Evolutionary conservation across 2,888 invertebrate genomes (phyloP).

Genomic region (Plemyria rubiginata): DNA sequence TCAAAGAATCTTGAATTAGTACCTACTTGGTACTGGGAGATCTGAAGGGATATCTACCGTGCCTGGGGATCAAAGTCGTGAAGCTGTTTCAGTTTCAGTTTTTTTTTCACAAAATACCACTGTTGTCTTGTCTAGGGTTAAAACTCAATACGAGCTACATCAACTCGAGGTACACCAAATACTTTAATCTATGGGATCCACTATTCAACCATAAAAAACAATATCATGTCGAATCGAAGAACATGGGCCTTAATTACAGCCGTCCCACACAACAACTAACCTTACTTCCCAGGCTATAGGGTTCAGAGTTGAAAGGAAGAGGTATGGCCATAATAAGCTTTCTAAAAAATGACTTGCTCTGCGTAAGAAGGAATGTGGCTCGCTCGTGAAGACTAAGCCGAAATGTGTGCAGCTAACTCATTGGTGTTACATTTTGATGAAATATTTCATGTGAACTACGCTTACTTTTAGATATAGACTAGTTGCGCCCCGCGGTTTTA

Average conservation of each 20-base stretch:
- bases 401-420: constrained; percentile 47
- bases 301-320: constrained; percentile 41
- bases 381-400: constrained; percentile 62
- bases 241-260: constrained; percentile 77
- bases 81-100: too few species aligned
- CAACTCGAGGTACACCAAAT: constrained; percentile 58
- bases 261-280: constrained; percentile 46
- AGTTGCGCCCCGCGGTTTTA: too few species aligned
- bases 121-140: neutral
- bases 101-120: neutral
- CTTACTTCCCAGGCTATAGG: constrained; percentile 36
- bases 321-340: constrained; percentile 66
- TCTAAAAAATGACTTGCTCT: constrained; percentile 76
- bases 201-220: constrained; percentile 80
- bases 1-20: too few species aligned
- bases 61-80: too few species aligned
- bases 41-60: too few species aligned
- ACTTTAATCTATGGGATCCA: constrained; percentile 73
- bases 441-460: constrained; percentile 32
- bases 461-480: neutral
- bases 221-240: constrained; percentile 72
- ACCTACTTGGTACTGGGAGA: too few species aligned
- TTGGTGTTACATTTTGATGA: constrained; percentile 53
- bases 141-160: constrained; percentile 35
- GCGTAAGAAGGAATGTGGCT: constrained; percentile 76